A percentile compares a stretch with the other conserved stretches of the same genome.
phyloP scores from a whole-genome alignment of 2,113 vertebrate species.

The Glaucomys volans region DNA sequence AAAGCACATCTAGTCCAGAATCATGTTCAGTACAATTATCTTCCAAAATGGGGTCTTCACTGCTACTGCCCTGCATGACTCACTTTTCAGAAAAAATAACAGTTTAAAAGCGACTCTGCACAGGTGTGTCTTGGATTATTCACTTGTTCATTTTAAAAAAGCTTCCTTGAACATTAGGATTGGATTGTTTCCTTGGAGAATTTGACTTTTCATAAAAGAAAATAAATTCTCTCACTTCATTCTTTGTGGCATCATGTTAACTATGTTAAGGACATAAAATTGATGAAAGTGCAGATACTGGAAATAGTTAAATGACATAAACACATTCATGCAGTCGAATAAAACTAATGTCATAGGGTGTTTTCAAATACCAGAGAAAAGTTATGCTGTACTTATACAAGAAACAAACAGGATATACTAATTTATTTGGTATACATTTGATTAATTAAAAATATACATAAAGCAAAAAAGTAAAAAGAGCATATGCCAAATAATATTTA shows the following conservation, averaged over 20 bases:
- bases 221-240: neutral
- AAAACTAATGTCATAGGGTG: neutral
- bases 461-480: neutral
- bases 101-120: neutral
- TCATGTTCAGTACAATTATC: neutral
- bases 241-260: neutral
- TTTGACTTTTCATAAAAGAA: conserved; percentile 27
- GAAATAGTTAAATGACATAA: conserved; percentile 14
- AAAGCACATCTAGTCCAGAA: neutral
- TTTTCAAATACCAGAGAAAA: neutral
- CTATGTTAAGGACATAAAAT: neutral
- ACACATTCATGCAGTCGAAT: neutral
- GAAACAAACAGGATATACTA: neutral
- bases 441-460: neutral
- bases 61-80: neutral
- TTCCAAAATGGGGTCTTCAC: neutral
- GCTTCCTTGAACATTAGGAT: neutral
- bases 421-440: neutral
- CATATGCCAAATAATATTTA: neutral
- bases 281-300: neutral
- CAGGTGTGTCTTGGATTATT: neutral
- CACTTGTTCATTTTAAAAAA: neutral
- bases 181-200: neutral
- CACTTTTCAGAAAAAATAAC: conserved; percentile 10
- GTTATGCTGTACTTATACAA: neutral